Percentiles rank a stretch among this genome's conserved stretches.
Conservation (phyloP, 2,888 invertebrate species). For the Aphidius colemani region DNA sequence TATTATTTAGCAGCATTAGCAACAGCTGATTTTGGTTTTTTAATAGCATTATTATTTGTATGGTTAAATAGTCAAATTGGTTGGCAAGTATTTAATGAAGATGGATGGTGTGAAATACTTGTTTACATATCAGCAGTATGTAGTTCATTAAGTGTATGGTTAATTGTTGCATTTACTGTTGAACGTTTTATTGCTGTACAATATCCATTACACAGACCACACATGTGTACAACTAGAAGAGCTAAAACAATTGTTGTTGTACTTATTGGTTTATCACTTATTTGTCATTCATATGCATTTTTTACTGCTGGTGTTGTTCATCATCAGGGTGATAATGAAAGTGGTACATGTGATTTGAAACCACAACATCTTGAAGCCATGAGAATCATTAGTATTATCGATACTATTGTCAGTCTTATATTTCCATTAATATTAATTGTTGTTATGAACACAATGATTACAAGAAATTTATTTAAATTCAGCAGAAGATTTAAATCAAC, state of each 20-base stretch:
- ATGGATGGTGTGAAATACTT: slow-evolving; percentile 66
- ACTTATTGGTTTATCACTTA: slow-evolving; percentile 59
- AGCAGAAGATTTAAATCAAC: slow-evolving; percentile 58
- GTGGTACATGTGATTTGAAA: slow-evolving; percentile 61
- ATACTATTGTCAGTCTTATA: slow-evolving; percentile 68
- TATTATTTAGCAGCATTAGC: slow-evolving; percentile 69
- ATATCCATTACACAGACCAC: slow-evolving; percentile 66
- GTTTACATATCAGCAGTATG: slow-evolving; percentile 64
- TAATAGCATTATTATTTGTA: slow-evolving; percentile 63
- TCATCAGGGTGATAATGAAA: slow-evolving; percentile 48
- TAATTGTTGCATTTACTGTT: slow-evolving; percentile 72
- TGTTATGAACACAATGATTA: slow-evolving; percentile 70
- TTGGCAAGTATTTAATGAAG: slow-evolving; percentile 62
- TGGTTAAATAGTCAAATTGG: slow-evolving; percentile 63
- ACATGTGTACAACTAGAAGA: slow-evolving; percentile 67
- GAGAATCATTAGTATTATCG: slow-evolving; percentile 65
- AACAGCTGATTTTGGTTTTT: slow-evolving; percentile 66
- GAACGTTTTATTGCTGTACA: slow-evolving; percentile 73
- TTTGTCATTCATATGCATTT: slow-evolving; percentile 60
- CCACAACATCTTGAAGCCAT: slow-evolving; percentile 63
- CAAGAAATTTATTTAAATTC: slow-evolving; percentile 62
- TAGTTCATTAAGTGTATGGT: slow-evolving; percentile 71
- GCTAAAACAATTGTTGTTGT: slow-evolving; percentile 64
- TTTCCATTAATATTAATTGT: slow-evolving; percentile 67
- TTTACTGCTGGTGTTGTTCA: slow-evolving; percentile 59